Percentiles rank a stretch among this genome's conserved stretches.
These are phyloP conservation scores for Oscheius sp. DNA, from an alignment of 2,888 invertebrate genomes.

Conservation along the genomic window DNA sequence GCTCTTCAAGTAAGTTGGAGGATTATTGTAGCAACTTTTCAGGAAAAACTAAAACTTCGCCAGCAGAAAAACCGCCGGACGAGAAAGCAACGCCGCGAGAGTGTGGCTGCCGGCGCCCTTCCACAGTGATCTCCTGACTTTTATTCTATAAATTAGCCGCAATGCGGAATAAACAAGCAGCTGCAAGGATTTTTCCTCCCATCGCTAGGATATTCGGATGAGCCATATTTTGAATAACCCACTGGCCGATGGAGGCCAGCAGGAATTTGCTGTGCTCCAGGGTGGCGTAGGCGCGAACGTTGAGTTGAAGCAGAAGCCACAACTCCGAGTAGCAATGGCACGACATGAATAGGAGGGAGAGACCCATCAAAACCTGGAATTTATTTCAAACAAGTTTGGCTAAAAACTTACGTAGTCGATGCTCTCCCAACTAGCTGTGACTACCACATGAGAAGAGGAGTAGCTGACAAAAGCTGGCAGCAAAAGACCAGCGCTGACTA, in stretches of 20 bases:
- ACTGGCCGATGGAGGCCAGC: conserved; percentile 56
- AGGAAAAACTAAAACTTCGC: conserved; percentile 15
- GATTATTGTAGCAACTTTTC: not conserved
- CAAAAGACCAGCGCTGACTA: conserved; percentile 39
- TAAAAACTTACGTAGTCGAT: conserved; percentile 64
- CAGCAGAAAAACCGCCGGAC: conserved; percentile 20
- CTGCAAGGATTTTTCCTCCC: conserved; percentile 43
- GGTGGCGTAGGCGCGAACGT: conserved; percentile 31
- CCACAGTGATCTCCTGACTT: not conserved
- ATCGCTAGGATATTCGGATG: conserved; percentile 49
- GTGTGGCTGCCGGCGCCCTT: not conserved
- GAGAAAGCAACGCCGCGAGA: conserved; percentile 7
- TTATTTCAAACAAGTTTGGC: not conserved
- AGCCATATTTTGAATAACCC: conserved; percentile 61
- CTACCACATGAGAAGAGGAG: conserved; percentile 47
- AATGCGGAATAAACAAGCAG: conserved; percentile 39
- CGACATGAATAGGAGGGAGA: conserved; percentile 65
- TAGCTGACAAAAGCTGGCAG: conserved; percentile 61
- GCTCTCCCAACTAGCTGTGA: conserved; percentile 68
- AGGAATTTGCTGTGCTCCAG: conserved; percentile 43
- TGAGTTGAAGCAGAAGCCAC: conserved; percentile 50
- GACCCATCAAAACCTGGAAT: conserved; percentile 59
- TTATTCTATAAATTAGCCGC: not conserved
- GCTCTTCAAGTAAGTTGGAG: conserved; percentile 53
- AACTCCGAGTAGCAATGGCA: conserved; percentile 64